Conservation (phyloP, 2,888 invertebrate genomes). For the Belgica antarctica region DNA sequence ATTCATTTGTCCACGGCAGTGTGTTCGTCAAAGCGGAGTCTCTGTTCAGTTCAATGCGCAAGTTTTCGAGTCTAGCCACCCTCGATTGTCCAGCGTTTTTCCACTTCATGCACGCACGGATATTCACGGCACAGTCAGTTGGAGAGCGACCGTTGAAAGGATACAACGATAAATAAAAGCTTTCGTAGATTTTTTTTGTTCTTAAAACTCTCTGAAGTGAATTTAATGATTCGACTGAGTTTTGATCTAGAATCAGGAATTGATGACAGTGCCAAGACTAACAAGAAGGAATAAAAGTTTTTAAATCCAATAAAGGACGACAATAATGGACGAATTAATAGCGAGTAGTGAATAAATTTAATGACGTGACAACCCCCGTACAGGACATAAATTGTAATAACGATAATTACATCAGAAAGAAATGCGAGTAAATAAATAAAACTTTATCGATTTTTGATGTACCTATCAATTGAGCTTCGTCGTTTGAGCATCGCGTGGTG, state of each 20-base stretch:
- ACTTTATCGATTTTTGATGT: conserved; percentile 30
- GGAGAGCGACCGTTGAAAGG: conserved; percentile 28
- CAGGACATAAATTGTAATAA: conserved; percentile 17
- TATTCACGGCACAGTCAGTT: neutral
- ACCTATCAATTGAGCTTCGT: conserved; percentile 26
- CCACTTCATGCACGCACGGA: neutral
- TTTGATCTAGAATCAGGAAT: too few relatives aligned
- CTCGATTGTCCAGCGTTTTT: neutral
- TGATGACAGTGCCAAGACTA: neutral
- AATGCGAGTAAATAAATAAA: conserved; percentile 35
- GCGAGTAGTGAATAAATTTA: conserved; percentile 11
- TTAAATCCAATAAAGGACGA: neutral
- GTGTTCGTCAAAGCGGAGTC: neutral
- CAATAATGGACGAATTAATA: neutral
- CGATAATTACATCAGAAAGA: conserved; percentile 32
- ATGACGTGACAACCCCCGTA: conserved; percentile 29
- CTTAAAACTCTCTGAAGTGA: neutral
- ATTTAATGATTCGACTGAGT: too few relatives aligned
- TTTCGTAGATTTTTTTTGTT: neutral
- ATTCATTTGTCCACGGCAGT: neutral
- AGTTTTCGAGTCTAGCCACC: neutral
- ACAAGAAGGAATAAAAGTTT: neutral
- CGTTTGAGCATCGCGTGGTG: neutral
- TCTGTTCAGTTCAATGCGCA: neutral
- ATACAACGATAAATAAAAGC: neutral